Evolutionary conservation across 2,888 invertebrate species (phyloP).

Genomic region (Anthoptus insignis): DNA sequence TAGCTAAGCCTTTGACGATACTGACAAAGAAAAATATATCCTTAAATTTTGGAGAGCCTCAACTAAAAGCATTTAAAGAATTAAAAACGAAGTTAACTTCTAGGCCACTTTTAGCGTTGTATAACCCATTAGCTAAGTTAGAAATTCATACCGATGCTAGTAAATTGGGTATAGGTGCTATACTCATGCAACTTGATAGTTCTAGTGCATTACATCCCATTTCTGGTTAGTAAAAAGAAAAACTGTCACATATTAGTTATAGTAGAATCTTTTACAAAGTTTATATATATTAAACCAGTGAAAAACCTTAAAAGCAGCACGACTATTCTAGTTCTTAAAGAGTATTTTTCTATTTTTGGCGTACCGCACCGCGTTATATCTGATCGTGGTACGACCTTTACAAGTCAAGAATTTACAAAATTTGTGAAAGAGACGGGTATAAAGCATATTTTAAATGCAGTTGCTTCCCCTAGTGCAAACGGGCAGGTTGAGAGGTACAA

Average conservation of each 20-base stretch:
- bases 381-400: slow-evolving; percentile 37
- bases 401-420: slow-evolving; percentile 28
- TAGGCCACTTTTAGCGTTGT: neutral
- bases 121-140: neutral
- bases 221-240: slow-evolving; percentile 22
- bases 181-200: neutral
- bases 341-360: slow-evolving; percentile 31
- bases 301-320: slow-evolving; percentile 36
- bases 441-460: slow-evolving; percentile 21
- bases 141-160: slow-evolving; percentile 8
- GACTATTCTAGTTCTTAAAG: slow-evolving; percentile 8
- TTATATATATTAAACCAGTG: slow-evolving; percentile 42
- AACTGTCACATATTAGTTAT: slow-evolving; percentile 15
- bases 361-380: slow-evolving; percentile 26
- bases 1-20: neutral
- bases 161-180: neutral
- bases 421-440: slow-evolving; percentile 28
- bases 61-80: neutral
- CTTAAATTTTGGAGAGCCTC: neutral
- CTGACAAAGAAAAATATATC: slow-evolving; percentile 7
- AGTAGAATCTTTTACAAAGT: slow-evolving; percentile 47
- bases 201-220: neutral
- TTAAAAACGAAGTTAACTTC: neutral
- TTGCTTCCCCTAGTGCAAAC: slow-evolving; percentile 29
- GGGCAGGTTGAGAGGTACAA: slow-evolving; percentile 42